phyloP scores from a whole-genome alignment of 2,888 invertebrate species.

The Clitarchus hookeri region DNA sequence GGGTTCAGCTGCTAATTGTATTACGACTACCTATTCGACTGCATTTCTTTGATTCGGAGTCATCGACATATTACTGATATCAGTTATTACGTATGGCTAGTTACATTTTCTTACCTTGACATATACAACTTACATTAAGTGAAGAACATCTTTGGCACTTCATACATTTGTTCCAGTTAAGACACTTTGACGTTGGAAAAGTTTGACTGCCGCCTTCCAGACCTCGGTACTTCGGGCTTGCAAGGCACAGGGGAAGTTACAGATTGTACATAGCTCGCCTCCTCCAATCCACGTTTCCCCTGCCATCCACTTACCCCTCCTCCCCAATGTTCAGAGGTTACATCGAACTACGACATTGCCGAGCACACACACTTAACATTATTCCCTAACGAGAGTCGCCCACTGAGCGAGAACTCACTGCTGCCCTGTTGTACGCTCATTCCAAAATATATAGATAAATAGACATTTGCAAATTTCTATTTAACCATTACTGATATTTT shows the following conservation, averaged over 20 bases:
- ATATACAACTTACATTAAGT: background rate
- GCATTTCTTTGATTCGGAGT: background rate
- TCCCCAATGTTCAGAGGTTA: background rate
- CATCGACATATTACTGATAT: background rate
- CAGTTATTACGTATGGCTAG: background rate
- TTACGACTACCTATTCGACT: background rate
- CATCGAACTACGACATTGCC: background rate
- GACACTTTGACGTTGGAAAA: slow-evolving; percentile 5
- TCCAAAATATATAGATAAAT: slow-evolving; percentile 3
- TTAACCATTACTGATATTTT: slow-evolving; percentile 1
- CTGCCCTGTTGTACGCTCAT: background rate
- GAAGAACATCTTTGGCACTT: slow-evolving; percentile 14
- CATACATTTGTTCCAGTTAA: slow-evolving; percentile 10
- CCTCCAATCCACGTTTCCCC: background rate
- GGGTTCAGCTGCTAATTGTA: background rate
- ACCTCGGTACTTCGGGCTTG: background rate
- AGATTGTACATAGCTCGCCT: background rate
- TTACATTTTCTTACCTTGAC: background rate
- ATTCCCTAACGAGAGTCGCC: background rate
- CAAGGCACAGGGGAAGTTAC: background rate
- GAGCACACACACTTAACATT: background rate
- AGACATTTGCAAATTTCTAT: background rate
- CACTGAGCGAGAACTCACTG: background rate
- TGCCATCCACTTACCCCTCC: background rate
- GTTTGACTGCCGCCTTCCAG: background rate